These are phyloP conservation scores for Aplidium turbinatum DNA, from an alignment of 23 tunicate genomes.

Conservation along the genomic window DNA sequence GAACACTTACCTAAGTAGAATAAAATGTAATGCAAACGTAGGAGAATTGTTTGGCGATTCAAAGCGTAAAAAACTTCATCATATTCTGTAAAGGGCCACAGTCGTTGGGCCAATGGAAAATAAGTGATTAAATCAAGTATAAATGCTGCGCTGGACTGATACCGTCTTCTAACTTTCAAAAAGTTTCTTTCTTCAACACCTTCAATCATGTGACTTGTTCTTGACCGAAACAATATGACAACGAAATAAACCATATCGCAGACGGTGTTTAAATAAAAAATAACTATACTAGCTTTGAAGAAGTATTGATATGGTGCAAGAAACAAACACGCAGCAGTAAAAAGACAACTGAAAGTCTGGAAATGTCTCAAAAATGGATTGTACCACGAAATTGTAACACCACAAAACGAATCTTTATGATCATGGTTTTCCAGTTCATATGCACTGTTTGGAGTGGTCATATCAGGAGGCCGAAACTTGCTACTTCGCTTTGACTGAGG, in stretches of 20 bases:
- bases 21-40: constrained; percentile 75
- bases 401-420: constrained; percentile 60
- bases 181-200: constrained; percentile 86
- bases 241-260: constrained; percentile 62
- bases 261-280: constrained; percentile 33
- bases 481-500: too few species aligned
- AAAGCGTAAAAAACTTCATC: constrained; percentile 42
- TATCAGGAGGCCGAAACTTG: too few species aligned
- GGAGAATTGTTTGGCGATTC: constrained; percentile 51
- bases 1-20: constrained; percentile 77
- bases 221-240: constrained; percentile 67
- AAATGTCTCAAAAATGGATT: constrained; percentile 57
- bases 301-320: constrained; percentile 73
- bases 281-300: constrained; percentile 40
- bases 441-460: too few species aligned
- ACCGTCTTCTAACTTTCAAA: constrained; percentile 55
- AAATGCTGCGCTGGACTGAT: constrained; percentile 68
- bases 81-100: constrained; percentile 40
- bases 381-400: constrained; percentile 69
- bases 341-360: constrained; percentile 51
- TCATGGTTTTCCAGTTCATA: constrained; percentile 62
- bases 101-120: constrained; percentile 49
- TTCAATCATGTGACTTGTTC: constrained; percentile 77
- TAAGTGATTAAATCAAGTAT: constrained; percentile 55
- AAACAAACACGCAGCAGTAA: constrained; percentile 46